Evolutionary conservation across 1,140 invertebrate species (phyloP), one percentile per base, ranked within the genome.

Genomic region (Aphelenchoides besseyi): DNA sequence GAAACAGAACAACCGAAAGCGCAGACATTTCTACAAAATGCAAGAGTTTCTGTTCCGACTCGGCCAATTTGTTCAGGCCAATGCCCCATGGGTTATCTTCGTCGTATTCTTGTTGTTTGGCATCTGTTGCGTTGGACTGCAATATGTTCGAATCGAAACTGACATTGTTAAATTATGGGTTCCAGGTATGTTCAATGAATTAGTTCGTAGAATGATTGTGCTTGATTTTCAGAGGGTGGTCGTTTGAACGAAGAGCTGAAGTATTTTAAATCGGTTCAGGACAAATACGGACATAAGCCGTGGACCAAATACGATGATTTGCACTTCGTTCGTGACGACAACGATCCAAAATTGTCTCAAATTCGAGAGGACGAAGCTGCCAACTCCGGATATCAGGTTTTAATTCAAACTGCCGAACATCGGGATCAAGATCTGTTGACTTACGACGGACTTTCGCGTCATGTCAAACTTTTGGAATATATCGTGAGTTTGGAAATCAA

Each of bases 131-230:
- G 70, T 76, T 61, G 79, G 79, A 0, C 64, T 80, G 16, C 79
- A 81, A 37, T 77, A 70, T 37, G 77, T 82, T 2, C 69, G 70
- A 32, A 82, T 81, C 37, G 80, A 82, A 37, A 82, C 80, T 2
- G 78, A 82, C 53, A 81, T 81, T 59, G 78, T 82, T 1, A 82
- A 82, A 57, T 48, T 82, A 35, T 82, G 78, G 78, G 78, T 82
- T 3, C 33, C 77, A 2, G 69, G 79, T 81, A 64, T 68, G 18
- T 37, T 26, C 28, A n/a, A n/a, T n/a, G n/a, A n/a, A n/a, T n/a
- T n/a, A n/a, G n/a, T n/a, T n/a, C n/a, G n/a, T n/a, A n/a, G n/a
- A n/a, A n/a, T n/a, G n/a, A n/a, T n/a, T 66, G 9, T 9, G 0
- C 30, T 69, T 30, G 26, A 33, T 9, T 74, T 70, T 37, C 37